Evolutionary conservation across 2,797 vertebrate species (phyloP).

Genomic region (Scarus forsteni): DNA sequence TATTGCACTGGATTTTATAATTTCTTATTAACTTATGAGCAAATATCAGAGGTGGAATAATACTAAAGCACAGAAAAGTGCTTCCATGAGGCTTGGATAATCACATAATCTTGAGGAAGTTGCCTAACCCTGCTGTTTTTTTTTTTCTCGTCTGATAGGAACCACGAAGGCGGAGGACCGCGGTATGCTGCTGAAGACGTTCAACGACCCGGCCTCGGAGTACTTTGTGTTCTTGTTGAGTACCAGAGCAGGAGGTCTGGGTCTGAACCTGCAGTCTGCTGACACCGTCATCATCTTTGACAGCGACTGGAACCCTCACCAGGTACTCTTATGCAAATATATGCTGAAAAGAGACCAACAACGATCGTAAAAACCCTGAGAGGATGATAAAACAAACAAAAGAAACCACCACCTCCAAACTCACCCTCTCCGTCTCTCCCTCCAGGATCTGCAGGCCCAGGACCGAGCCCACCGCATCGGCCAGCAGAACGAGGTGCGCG

Average conservation of each 20-base stretch:
- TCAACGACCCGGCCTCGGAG: slow-evolving; percentile 92
- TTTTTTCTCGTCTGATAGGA: slow-evolving; percentile 75
- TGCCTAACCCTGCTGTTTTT: background rate
- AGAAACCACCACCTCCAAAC: too few relatives aligned
- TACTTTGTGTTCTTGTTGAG: slow-evolving; percentile 98
- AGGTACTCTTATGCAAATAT: slow-evolving; percentile 80
- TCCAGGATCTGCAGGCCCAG: slow-evolving; percentile 95
- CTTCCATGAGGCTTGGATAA: background rate
- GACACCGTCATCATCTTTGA: slow-evolving; percentile 98
- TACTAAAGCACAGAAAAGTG: background rate
- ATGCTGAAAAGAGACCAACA: background rate
- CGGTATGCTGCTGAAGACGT: slow-evolving; percentile 94
- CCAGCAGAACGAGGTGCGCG: slow-evolving; percentile 96
- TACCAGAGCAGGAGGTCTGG: slow-evolving; percentile 94
- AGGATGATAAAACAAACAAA: background rate
- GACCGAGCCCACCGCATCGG: slow-evolving; percentile 97
- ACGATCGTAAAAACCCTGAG: too few relatives aligned
- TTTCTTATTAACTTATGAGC: too few relatives aligned
- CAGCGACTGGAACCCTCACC: slow-evolving; percentile 98
- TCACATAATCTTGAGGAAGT: background rate
- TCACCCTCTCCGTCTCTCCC: background rate
- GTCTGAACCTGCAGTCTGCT: slow-evolving; percentile 96
- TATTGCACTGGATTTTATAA: too few relatives aligned
- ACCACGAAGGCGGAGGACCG: slow-evolving; percentile 98
- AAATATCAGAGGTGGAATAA: too few relatives aligned